A percentile compares a stretch with the other conserved stretches of the same genome.
phyloP scores from a whole-genome alignment of 92 coral and sea anemone genomes.

The Porites lobata region DNA sequence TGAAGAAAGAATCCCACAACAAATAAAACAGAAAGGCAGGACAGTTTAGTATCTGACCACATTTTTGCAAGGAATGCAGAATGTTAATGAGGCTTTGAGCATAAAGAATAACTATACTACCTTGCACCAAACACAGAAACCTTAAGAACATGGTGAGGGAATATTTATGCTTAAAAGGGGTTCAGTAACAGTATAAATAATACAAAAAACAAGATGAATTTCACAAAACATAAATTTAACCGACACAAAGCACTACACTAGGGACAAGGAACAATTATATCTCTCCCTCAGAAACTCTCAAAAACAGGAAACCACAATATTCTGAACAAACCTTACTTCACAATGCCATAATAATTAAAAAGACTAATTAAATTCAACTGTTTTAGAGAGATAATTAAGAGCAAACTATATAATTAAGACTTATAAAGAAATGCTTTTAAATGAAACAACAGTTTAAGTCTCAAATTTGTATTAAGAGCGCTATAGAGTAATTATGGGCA shows the following conservation, averaged over 20 bases:
- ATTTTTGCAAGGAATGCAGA: constrained; percentile 9
- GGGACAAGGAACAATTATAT: not conserved
- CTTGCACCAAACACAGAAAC: not conserved
- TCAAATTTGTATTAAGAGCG: not conserved
- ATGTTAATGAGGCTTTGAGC: not conserved
- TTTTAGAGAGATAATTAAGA: not conserved
- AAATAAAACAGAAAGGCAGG: not conserved
- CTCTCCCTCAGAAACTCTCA: not conserved
- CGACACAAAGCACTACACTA: not conserved
- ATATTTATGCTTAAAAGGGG: not conserved
- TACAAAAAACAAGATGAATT: not conserved
- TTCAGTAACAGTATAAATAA: not conserved
- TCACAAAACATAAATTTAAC: not conserved
- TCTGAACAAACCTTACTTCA: not conserved
- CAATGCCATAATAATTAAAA: constrained; percentile 1
- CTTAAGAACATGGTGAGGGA: not conserved
- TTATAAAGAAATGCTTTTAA: not conserved
- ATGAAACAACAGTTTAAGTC: not conserved
- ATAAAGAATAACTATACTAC: not conserved
- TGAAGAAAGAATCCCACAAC: not conserved
- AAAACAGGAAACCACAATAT: constrained; percentile 36
- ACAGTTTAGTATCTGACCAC: not conserved
- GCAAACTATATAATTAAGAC: too few relatives aligned
- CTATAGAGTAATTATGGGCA: not conserved
- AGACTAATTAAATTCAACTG: constrained; percentile 22